Conservation (phyloP, 2,113 vertebrate genomes). For the Gasterosteus nipponicus region DNA sequence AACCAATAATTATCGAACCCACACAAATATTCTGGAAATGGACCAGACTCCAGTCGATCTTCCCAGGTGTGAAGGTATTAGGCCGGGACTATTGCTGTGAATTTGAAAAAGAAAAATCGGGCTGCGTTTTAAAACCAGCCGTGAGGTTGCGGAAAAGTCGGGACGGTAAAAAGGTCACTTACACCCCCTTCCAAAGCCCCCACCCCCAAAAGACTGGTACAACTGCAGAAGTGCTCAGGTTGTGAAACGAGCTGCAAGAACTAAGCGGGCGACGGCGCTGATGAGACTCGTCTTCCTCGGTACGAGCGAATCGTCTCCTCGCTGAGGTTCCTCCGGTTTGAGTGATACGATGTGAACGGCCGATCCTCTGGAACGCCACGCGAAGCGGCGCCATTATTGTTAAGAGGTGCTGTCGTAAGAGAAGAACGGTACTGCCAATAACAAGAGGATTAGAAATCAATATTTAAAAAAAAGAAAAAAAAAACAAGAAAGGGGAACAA, state of each 20-base stretch:
- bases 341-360: slow-evolving; percentile 53
- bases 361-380: slow-evolving; percentile 59
- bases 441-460: slow-evolving; percentile 65
- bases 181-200: no score
- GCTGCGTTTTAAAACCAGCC: slow-evolving; percentile 40
- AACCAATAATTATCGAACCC: slow-evolving; percentile 62
- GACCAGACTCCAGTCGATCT: slow-evolving; percentile 55
- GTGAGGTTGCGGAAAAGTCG: slow-evolving; percentile 49
- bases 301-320: slow-evolving; percentile 40
- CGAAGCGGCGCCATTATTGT: slow-evolving; percentile 47
- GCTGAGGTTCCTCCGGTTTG: slow-evolving; percentile 71
- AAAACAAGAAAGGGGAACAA: slow-evolving; percentile 36
- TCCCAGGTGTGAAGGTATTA: slow-evolving; percentile 54
- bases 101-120: slow-evolving; percentile 35
- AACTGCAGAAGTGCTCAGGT: slow-evolving; percentile 49
- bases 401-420: slow-evolving; percentile 61
- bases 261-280: slow-evolving; percentile 51
- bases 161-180: slow-evolving; percentile 60
- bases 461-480: slow-evolving; percentile 8
- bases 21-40: slow-evolving; percentile 53
- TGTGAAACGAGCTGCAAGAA: slow-evolving; percentile 55
- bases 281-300: slow-evolving; percentile 51
- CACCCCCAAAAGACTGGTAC: not conserved
- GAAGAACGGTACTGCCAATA: slow-evolving; percentile 62
- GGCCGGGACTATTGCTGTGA: slow-evolving; percentile 74